Evolutionary conservation across 2,888 invertebrate species (phyloP), one percentile per base, ranked within the genome.

Genomic region (Bembecia ichneumoniformis): DNA sequence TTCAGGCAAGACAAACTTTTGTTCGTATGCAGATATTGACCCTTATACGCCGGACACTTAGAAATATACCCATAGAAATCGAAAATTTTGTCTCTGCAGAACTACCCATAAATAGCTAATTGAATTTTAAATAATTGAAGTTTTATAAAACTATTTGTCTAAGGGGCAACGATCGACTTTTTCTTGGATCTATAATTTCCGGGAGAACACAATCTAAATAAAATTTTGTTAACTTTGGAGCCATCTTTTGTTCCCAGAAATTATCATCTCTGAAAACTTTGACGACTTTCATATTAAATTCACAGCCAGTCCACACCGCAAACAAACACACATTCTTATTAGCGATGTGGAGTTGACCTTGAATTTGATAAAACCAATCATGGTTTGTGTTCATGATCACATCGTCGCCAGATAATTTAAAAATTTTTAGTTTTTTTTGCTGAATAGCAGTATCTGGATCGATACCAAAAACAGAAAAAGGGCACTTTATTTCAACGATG

Each of bases 401-500:
- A 48, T 20, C 43, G 17, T 20, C 43, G n/a, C 43, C 43, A 35
- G 43, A 28, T 28, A 48, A 35, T 44, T 44, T 43, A 34, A 49
- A 28, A 14, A 20, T 5, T 49, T 43, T 43, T 14, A 43, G n/a
- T 43, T 43, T 43, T n/a, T 43, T 13, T 2, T 43, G 10, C 7
- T 14, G 43, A 14, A 43, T 28, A 3, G 47, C 48, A 14, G 13
- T 50, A 40, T 50, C 47, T 44, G 45, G 3, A 54, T 48, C 46
- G 14, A 49, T 35, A 35, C 49, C 49, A 35, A 50, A 50, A 28
- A 14, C 28, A 20, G 50, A 47, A 17, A 14, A 44, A 17, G 47
- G 50, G 17, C 44, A 50, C 46, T 50, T 47, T 40, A 50, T 43
- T 47, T 47, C 43, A 13, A 50, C 50, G 16, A 50, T n/a, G 43